Conservation (phyloP, 2,888 invertebrate genomes). For the Ptychoptera contaminata region DNA sequence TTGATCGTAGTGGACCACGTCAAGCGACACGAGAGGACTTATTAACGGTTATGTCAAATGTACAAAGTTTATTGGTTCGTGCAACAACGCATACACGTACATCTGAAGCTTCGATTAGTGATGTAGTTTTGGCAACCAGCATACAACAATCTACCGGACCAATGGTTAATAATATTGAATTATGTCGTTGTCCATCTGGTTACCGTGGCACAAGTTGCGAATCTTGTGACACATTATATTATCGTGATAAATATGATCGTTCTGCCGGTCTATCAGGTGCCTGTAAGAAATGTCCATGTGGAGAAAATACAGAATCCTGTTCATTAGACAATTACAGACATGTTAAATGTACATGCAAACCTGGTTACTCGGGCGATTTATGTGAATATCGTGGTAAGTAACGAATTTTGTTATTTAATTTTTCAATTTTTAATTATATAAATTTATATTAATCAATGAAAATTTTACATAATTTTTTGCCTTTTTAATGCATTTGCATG, state of each 20-base stretch:
- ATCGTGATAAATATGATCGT: constrained; percentile 46
- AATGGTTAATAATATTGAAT: constrained; percentile 65
- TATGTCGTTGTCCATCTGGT: constrained; percentile 68
- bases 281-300: constrained; percentile 58
- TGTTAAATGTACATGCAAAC: constrained; percentile 53
- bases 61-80: constrained; percentile 69
- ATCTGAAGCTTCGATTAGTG: constrained; percentile 43
- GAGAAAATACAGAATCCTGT: constrained; percentile 50
- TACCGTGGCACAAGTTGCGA: constrained; percentile 77
- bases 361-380: constrained; percentile 50
- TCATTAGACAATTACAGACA: constrained; percentile 36
- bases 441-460: no score
- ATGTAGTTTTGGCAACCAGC: constrained; percentile 77
- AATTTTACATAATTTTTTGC: neutral
- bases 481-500: no score
- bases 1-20: constrained; percentile 35
- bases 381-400: constrained; percentile 42
- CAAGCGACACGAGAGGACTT: constrained; percentile 63
- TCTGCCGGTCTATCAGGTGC: constrained; percentile 22
- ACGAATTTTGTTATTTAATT: neutral
- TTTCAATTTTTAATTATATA: no score
- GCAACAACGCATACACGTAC: constrained; percentile 40
- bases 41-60: constrained; percentile 65
- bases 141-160: constrained; percentile 44
- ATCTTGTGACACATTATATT: constrained; percentile 51